Base-by-base conservation (phyloP, 2,888 invertebrate genomes). In the Chrysomela aeneicollis region DNA sequence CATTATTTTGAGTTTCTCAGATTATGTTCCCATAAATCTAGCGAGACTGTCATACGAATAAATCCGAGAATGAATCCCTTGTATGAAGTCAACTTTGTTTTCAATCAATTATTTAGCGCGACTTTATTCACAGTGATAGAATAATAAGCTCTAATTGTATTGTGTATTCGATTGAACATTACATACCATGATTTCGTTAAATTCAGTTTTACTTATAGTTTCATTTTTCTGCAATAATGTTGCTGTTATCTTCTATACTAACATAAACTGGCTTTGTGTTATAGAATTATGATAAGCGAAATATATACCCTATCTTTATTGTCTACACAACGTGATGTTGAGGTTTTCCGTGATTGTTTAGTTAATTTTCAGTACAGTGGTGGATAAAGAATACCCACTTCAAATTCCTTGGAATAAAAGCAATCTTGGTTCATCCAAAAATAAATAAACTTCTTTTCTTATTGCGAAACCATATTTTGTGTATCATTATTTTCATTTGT, bases 321-420 rank as follows among this genome's bases (percentile, higher is more conserved):
- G 32, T 52, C 52, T 52, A 52, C 18, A 52, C 15, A 52, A 49
- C 22, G 49, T 52, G 10, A 9, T 52, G 12, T 52, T 52, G 30
- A 0, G 22, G 26, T 52, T 52, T 52, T 32, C 15, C 22, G 52
- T 17, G 18, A 32, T 52, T 18, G 52, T 30, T 1, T 2, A 18
- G 32, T 9, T 42, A 32, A 52, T 49, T 49, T 21, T 12, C 49
- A 22, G 49, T 10, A 17, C 21, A 49, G 49, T 49, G 22, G 21
- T 21, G 22, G 6, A 22, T 9, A 19, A 19, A 49, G 10, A 15
- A 17, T 10, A 19, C 8, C 42, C n/a, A n/a, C n/a, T n/a, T n/a
- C n/a, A 42, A 42, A 2, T 50, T 21, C 5, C 18, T 53, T 26
- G 3, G 26, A 5, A 26, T 6, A 26, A 26, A 26, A 3, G 26